phyloP scores from a whole-genome alignment of 2,888 invertebrate genomes.

The Gryllus longicercus region DNA sequence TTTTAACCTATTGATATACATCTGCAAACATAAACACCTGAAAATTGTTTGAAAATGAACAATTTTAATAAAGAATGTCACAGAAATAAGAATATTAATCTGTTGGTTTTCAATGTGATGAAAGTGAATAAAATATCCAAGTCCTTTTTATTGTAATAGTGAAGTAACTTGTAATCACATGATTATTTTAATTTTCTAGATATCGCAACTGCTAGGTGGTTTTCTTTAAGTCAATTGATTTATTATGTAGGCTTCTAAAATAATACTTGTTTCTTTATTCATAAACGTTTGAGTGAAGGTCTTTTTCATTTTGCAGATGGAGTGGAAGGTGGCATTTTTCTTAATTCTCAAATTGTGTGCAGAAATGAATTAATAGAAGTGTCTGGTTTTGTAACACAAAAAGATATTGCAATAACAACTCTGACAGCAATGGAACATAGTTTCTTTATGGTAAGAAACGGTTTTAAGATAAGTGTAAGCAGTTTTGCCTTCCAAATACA shows the following conservation, averaged over 20 bases:
- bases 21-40: no score
- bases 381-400: slow-evolving; percentile 51
- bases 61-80: no score
- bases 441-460: slow-evolving; percentile 46
- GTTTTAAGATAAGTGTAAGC: neutral
- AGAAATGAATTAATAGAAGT: slow-evolving; percentile 12
- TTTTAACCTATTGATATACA: no score
- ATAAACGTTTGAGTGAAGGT: neutral
- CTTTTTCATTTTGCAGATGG: neutral
- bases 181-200: no score
- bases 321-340: slow-evolving; percentile 8
- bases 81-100: no score
- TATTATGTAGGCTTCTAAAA: neutral
- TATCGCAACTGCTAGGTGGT: no score
- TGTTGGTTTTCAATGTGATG: no score
- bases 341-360: slow-evolving; percentile 20
- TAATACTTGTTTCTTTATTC: neutral
- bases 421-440: slow-evolving; percentile 51
- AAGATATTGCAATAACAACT: slow-evolving; percentile 51
- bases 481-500: no score
- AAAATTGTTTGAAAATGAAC: no score
- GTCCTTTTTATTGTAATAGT: no score
- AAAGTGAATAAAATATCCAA: no score
- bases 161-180: no score
- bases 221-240: neutral